These are phyloP conservation scores for Melanerpes formicivorus DNA, from an alignment of 2,113 vertebrate species.

Conservation along the genomic window DNA sequence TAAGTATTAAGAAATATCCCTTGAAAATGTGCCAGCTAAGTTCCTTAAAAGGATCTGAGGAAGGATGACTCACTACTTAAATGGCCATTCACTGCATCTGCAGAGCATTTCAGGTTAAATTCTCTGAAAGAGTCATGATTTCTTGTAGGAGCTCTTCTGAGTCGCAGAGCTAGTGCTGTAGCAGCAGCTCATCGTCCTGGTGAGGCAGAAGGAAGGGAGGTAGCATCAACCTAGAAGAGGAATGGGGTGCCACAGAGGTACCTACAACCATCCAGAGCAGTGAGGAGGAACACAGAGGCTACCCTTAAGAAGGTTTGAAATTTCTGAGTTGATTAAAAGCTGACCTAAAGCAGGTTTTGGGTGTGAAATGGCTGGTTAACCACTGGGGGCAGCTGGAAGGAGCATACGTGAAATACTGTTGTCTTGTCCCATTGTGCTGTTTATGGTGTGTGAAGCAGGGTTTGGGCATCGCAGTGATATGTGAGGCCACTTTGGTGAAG, in stretches of 20 bases:
- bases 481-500: background rate
- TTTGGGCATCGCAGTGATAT: accelerated
- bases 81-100: background rate
- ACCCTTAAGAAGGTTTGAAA: background rate
- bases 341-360: background rate
- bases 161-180: background rate
- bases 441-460: background rate
- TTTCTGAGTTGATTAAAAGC: background rate
- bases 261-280: background rate
- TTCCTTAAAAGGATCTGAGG: conserved; percentile 33
- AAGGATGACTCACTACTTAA: conserved; percentile 20
- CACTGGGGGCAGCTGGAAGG: background rate
- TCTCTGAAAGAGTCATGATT: background rate
- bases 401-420: accelerated
- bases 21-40: background rate
- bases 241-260: background rate
- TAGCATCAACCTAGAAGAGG: background rate
- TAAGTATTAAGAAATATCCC: background rate
- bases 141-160: background rate
- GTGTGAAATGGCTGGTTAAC: background rate
- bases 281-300: background rate
- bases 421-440: accelerated
- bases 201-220: background rate
- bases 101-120: background rate
- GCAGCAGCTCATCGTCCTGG: background rate